Evolutionary conservation across 2,113 vertebrate genomes (phyloP), one percentile per base, ranked within the genome.

Genomic region (Seriola aureovittata): DNA sequence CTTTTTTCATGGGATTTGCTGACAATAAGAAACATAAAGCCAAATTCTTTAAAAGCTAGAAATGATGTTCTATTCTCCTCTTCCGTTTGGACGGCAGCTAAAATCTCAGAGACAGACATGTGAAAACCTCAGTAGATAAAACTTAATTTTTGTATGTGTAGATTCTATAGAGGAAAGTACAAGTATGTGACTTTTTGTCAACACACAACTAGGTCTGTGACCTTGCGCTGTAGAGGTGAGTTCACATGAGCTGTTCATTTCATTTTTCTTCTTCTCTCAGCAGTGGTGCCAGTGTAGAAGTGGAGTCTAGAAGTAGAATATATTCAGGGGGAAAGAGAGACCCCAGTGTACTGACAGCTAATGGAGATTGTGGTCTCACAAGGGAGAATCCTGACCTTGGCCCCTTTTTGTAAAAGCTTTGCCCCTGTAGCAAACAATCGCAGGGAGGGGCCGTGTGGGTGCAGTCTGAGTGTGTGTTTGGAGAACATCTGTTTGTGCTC

Each of bases 321-420:
- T 80, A 36, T 77, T 80, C 8, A 38, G 58, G 79, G 69, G 66
- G 52, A 57, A 17, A 82, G 69, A 7, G 69, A 76, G 44, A 84
- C 80, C 72, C 71, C 59, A 38, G 77, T 86, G 79, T 79, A 73
- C 78, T 44, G 70, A 82, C 86, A 94, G 90, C 87, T 95, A 95
- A 92, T 95, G 94, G 95, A 93, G 92, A 76, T 0, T 78, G 81
- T 82, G 85, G 93, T 90, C 93, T 90, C 91, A 90, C 71, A 23
- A 48, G 90, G 79, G 85, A 79, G 54, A 85, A 58, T 70, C 67
- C 69, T 89, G 87, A 88, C 88, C 90, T 78, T 48, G 87, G 90
- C 75, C 85, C 80, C 92, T 86, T 93, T 93, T 92, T 90, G 89
- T 95, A 91, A 96, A 94, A 96, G 93, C 94, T 94, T 95, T 93